Conservation (phyloP, 2,797 vertebrate genomes). For the Odontamblyopus lacepedii region DNA sequence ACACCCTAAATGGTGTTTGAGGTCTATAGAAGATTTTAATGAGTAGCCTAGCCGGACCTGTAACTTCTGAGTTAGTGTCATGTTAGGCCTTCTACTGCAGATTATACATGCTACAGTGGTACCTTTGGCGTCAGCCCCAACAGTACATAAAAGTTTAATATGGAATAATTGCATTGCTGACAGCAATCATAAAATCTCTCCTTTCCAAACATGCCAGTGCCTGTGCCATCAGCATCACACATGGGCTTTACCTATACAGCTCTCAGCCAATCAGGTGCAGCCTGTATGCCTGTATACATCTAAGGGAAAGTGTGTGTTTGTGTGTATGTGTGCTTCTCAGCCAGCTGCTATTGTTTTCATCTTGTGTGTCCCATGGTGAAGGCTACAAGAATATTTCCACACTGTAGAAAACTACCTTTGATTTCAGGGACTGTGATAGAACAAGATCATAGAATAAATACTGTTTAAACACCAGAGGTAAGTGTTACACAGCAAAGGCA, state of each 20-base stretch:
- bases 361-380: conserved; percentile 38
- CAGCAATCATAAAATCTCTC: conserved; percentile 64
- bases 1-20: conserved; percentile 19
- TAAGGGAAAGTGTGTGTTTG: conserved; percentile 13
- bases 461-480: conserved; percentile 69
- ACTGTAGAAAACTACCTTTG: conserved; percentile 52
- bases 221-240: conserved; percentile 44
- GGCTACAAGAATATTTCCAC: conserved; percentile 57
- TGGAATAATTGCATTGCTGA: conserved; percentile 71
- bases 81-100: conserved; percentile 26
- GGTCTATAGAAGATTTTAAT: conserved; percentile 45
- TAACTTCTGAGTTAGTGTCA: conserved; percentile 50
- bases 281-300: conserved; percentile 18
- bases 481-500: conserved; percentile 63
- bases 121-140: conserved; percentile 50
- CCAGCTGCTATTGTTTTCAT: conserved; percentile 69
- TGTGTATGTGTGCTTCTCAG: conserved; percentile 23
- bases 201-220: conserved; percentile 54
- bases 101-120: conserved; percentile 34
- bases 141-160: conserved; percentile 77
- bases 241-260: conserved; percentile 67
- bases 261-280: conserved; percentile 31
- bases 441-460: conserved; percentile 48
- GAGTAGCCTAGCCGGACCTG: conserved; percentile 45
- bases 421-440: conserved; percentile 58